A percentile compares a stretch with the other conserved stretches of the same genome.
phyloP scores from a whole-genome alignment of 2,888 invertebrate genomes.

The Dolichomitus sp. region DNA sequence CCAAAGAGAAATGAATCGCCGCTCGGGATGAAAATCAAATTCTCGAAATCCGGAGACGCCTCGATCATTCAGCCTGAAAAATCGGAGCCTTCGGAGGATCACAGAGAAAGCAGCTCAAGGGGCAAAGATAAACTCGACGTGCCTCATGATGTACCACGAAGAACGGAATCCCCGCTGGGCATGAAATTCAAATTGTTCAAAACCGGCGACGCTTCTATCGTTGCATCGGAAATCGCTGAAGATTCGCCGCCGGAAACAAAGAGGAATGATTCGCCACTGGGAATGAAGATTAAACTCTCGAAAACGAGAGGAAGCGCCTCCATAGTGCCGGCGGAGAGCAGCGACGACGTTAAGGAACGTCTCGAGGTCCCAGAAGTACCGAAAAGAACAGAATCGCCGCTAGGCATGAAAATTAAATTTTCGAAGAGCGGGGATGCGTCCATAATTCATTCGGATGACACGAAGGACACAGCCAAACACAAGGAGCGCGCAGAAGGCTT shows the following conservation, averaged over 20 bases:
- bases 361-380: slow-evolving; percentile 70
- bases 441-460: slow-evolving; percentile 70
- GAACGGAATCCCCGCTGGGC: slow-evolving; percentile 78
- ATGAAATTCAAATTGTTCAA: slow-evolving; percentile 82
- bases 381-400: slow-evolving; percentile 72
- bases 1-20: slow-evolving; percentile 81
- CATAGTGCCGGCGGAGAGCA: slow-evolving; percentile 61
- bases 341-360: slow-evolving; percentile 73
- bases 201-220: slow-evolving; percentile 71
- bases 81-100: slow-evolving; percentile 53
- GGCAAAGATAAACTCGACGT: slow-evolving; percentile 70
- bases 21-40: slow-evolving; percentile 73
- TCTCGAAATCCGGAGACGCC: slow-evolving; percentile 70
- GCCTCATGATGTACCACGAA: slow-evolving; percentile 66
- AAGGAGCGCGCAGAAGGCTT: slow-evolving; percentile 63
- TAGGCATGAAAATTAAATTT: slow-evolving; percentile 72
- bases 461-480: slow-evolving; percentile 12
- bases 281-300: slow-evolving; percentile 74
- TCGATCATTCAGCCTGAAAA: slow-evolving; percentile 76
- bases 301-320: slow-evolving; percentile 63
- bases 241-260: slow-evolving; percentile 70
- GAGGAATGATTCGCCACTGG: slow-evolving; percentile 76
- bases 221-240: slow-evolving; percentile 64
- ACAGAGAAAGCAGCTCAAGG: slow-evolving; percentile 58
- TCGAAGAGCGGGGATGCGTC: slow-evolving; percentile 79